phyloP scores from a whole-genome alignment of 2,888 invertebrate genomes.

The Macrostomum cliftonense region DNA sequence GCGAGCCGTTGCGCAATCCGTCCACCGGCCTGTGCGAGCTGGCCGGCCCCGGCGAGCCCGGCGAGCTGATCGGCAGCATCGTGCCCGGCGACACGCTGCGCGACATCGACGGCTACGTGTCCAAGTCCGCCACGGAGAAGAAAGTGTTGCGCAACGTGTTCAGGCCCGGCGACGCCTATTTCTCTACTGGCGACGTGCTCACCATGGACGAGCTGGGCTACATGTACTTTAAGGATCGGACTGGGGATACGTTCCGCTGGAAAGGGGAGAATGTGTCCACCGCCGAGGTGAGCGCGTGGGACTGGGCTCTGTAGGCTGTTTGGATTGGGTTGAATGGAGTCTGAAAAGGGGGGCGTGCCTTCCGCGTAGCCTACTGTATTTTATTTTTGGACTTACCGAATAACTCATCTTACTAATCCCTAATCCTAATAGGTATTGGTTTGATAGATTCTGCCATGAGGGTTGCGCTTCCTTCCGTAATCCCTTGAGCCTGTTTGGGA shows the following conservation, averaged over 20 bases:
- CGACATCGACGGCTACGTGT: slow-evolving; percentile 73
- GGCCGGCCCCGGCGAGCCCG: slow-evolving; percentile 69
- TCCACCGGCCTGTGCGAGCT: slow-evolving; percentile 60
- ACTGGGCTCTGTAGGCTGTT: too few species aligned
- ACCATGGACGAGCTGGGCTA: slow-evolving; percentile 77
- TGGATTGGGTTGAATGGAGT: too few species aligned
- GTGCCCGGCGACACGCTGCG: slow-evolving; percentile 66
- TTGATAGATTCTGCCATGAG: too few species aligned
- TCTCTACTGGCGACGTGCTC: slow-evolving; percentile 73
- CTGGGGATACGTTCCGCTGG: slow-evolving; percentile 91
- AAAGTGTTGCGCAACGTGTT: slow-evolving; percentile 76
- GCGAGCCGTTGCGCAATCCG: slow-evolving; percentile 62
- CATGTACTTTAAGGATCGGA: slow-evolving; percentile 73
- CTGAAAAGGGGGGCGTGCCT: too few species aligned
- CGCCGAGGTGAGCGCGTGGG: slow-evolving; percentile 58
- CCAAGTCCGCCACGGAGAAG: slow-evolving; percentile 68
- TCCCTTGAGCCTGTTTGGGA: too few species aligned
- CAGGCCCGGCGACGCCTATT: slow-evolving; percentile 67
- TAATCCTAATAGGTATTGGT: too few species aligned
- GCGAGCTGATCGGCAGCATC: slow-evolving; percentile 88
- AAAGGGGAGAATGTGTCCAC: slow-evolving; percentile 97
- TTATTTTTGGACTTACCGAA: too few species aligned
- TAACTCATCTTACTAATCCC: too few species aligned
- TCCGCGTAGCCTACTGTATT: too few species aligned
- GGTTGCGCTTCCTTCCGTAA: too few species aligned